Percentiles rank a stretch among this genome's conserved stretches.
Conservation (phyloP, 2,888 invertebrate genomes). For the Scaptomyza polygonia region DNA sequence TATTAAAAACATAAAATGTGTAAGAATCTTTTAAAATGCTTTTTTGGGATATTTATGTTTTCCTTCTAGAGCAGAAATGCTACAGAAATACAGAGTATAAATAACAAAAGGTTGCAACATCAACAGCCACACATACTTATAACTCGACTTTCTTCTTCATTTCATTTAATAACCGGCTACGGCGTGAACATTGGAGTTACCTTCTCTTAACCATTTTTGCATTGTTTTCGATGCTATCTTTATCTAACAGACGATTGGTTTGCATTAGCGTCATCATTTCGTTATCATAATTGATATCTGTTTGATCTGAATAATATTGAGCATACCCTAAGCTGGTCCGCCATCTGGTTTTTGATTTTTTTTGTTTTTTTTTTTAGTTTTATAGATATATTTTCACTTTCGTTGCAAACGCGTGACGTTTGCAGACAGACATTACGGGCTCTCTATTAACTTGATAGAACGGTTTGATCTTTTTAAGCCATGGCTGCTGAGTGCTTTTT, state of each 20-base stretch:
- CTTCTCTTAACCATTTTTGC: background rate
- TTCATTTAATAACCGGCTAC: background rate
- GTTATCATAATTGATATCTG: slow-evolving; percentile 39
- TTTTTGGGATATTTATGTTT: too few species aligned
- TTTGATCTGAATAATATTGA: background rate
- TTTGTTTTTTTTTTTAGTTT: background rate
- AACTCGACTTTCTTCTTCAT: background rate
- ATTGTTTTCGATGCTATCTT: too few species aligned
- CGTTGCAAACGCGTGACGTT: slow-evolving; percentile 65
- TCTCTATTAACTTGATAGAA: slow-evolving; percentile 63
- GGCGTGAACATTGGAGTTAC: too few species aligned
- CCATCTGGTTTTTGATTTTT: slow-evolving; percentile 9
- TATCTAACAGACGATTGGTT: too few species aligned
- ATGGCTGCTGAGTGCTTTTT: background rate
- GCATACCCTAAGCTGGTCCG: too few species aligned
- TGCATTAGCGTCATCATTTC: too few species aligned
- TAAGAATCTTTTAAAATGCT: too few species aligned
- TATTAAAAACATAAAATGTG: too few species aligned
- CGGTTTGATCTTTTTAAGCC: slow-evolving; percentile 14
- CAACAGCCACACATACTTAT: too few species aligned
- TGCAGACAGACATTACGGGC: slow-evolving; percentile 50
- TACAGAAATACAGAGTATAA: too few species aligned
- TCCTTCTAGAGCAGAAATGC: too few species aligned
- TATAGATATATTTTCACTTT: slow-evolving; percentile 64
- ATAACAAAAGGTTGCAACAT: too few species aligned